Conservation (phyloP, 2,888 invertebrate genomes). For the Polydrusus cervinus region DNA sequence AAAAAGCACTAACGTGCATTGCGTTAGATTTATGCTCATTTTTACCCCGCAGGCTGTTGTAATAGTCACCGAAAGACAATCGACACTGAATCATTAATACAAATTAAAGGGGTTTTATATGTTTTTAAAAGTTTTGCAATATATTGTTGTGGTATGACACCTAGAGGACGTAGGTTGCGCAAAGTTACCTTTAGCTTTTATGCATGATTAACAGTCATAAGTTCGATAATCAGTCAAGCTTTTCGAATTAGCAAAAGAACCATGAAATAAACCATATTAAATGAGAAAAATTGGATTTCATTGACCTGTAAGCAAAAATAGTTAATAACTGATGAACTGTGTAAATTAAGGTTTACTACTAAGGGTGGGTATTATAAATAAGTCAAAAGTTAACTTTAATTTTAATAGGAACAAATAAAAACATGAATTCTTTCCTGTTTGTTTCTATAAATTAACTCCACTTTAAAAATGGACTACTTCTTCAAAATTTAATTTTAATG, state of each 20-base stretch:
- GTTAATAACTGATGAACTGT: background rate
- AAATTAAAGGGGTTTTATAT: constrained; percentile 15
- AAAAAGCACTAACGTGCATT: background rate
- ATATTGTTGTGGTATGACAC: constrained; percentile 42
- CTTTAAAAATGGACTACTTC: too few relatives aligned
- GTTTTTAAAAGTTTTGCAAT: constrained; percentile 3
- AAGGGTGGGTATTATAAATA: too few relatives aligned
- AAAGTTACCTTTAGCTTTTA: constrained; percentile 42
- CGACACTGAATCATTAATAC: background rate
- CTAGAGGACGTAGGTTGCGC: constrained; percentile 39
- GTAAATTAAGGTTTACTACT: background rate
- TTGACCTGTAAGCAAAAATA: constrained; percentile 25
- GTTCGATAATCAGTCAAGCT: constrained; percentile 36
- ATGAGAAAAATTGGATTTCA: constrained; percentile 14
- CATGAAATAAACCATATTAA: constrained; percentile 27
- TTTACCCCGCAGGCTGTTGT: background rate
- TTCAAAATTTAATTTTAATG: too few relatives aligned
- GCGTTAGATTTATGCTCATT: constrained; percentile 1
- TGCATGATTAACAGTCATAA: constrained; percentile 35
- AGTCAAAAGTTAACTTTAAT: too few relatives aligned
- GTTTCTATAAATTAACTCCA: too few relatives aligned
- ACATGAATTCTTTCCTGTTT: too few relatives aligned
- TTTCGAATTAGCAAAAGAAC: constrained; percentile 32
- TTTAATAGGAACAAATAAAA: too few relatives aligned
- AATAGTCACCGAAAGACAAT: background rate